Percentiles rank a stretch among this genome's conserved stretches.
Evolutionary conservation across 2,113 vertebrate species (phyloP).

Genomic region (Pagrus major): DNA sequence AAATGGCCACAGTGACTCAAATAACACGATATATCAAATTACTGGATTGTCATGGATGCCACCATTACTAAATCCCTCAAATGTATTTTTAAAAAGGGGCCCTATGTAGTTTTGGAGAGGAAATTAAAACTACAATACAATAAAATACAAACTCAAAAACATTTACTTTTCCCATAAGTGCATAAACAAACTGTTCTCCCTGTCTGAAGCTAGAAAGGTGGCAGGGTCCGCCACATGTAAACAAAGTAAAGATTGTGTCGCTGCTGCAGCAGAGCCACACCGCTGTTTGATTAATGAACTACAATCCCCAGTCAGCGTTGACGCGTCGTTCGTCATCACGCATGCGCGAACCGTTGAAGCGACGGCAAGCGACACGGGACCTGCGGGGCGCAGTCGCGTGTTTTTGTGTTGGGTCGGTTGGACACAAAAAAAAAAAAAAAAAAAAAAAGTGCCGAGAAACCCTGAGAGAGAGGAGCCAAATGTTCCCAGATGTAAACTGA

Average conservation of each 20-base stretch:
- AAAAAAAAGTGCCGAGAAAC: constrained; percentile 57
- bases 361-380: constrained; percentile 61
- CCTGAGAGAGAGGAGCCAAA: constrained; percentile 48
- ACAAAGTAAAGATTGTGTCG: too few relatives aligned
- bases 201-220: too few relatives aligned
- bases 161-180: too few relatives aligned
- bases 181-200: too few relatives aligned
- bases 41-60: background rate
- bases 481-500: constrained; percentile 28
- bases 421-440: constrained; percentile 48
- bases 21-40: background rate
- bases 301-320: constrained; percentile 23
- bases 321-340: fast-evolving
- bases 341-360: constrained; percentile 22
- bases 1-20: too few relatives aligned
- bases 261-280: too few relatives aligned
- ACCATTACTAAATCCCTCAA: too few relatives aligned
- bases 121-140: too few relatives aligned
- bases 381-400: background rate
- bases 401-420: constrained; percentile 47
- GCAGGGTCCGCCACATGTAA: too few relatives aligned
- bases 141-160: too few relatives aligned
- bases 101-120: too few relatives aligned
- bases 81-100: too few relatives aligned
- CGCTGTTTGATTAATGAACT: background rate